Evolutionary conservation across 2,888 invertebrate genomes (phyloP), one percentile per base, ranked within the genome.

Genomic region (Notodonta dromedarius): DNA sequence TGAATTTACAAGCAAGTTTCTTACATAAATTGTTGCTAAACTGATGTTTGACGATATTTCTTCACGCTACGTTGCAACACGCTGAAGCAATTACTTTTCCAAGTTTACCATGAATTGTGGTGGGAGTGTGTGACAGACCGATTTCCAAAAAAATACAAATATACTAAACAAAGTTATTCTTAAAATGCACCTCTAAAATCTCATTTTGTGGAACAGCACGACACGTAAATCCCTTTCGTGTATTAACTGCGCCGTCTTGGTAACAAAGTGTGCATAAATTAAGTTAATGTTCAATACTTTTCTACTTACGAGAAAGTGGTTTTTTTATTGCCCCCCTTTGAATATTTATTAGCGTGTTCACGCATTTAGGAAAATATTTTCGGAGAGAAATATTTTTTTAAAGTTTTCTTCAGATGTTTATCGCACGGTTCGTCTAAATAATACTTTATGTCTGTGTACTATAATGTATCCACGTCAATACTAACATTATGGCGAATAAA

Each of bases 221-320:
- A 83, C 85, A 85, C 79, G 83, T 84, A 87, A 90, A 88, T 87
- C 87, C 88, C 82, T 81, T 81, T 80, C 83, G 81, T 82, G 84
- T 81, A 79, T 79, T 81, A 77, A 81, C 80, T 74, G 79, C 82
- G 78, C 84, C 82, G 82, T 84, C 84, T 82, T 81, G 83, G 87
- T 85, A 87, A 89, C 90, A 88, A 89, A 90, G 89, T 87, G 87
- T 86, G 91, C 90, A 92, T 91, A 91, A 92, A 92, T 92, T 91
- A 91, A 87, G 82, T 90, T 90, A 90, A 91, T 90, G 90, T 90
- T 88, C 90, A 89, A 91, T 91, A 90, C 89, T 90, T 91, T 90
- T 82, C 88, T 90, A 90, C 90, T 91, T 89, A 90, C 88, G 84
- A 85, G 84, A 85, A 91, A 90, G 88, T 89, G 89, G 90, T 86